phyloP scores from a whole-genome alignment of 1,140 invertebrate species.

The Zophobas atratus region DNA sequence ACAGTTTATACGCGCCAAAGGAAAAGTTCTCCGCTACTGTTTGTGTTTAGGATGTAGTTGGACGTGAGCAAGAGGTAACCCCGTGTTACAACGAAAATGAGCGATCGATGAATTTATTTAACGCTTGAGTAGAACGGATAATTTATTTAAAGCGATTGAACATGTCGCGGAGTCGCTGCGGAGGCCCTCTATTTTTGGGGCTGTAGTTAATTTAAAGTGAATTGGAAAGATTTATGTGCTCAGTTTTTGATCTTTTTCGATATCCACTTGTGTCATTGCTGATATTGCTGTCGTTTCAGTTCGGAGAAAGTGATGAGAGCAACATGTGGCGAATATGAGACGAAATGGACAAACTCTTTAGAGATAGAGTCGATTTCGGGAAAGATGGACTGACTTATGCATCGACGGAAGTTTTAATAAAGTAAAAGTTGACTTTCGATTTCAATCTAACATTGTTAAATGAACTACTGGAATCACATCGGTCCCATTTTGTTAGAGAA shows the following conservation, averaged over 20 bases:
- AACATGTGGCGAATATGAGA: neutral
- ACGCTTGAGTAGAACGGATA: too few species aligned
- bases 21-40: neutral
- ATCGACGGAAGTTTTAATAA: too few species aligned
- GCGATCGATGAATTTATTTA: conserved; percentile 6
- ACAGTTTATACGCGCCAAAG: conserved; percentile 22
- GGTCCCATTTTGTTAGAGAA: too few species aligned
- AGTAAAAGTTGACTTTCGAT: too few species aligned
- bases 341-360: neutral
- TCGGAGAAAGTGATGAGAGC: neutral
- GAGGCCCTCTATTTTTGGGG: neutral
- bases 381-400: neutral
- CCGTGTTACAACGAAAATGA: neutral
- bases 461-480: too few species aligned
- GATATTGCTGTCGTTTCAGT: neutral
- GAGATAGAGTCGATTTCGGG: too few species aligned
- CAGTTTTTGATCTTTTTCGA: neutral
- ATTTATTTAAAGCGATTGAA: neutral
- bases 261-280: neutral
- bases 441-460: too few species aligned
- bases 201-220: neutral
- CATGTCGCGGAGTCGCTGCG: neutral
- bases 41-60: neutral
- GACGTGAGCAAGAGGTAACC: neutral
- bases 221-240: neutral